Evolutionary conservation across 2,797 vertebrate species (phyloP).

Genomic region (Margarornis squamiger): DNA sequence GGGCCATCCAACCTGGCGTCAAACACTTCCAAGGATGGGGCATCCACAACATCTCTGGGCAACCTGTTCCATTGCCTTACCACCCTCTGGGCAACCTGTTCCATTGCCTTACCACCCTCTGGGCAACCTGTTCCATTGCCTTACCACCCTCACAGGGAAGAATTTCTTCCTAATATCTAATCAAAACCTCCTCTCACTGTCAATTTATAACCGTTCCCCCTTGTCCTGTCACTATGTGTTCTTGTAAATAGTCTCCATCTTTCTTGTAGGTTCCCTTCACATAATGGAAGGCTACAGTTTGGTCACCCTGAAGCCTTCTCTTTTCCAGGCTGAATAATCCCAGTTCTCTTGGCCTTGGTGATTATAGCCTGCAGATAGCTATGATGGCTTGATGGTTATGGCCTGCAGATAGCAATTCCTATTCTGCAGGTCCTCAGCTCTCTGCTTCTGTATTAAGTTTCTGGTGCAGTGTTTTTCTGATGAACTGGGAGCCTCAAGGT

Average conservation of each 20-base stretch:
- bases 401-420: background rate
- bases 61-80: background rate
- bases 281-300: background rate
- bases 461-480: background rate
- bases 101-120: background rate
- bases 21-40: background rate
- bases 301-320: background rate
- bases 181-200: background rate
- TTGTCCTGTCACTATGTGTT: background rate
- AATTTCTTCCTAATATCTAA: background rate
- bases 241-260: background rate
- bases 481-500: background rate
- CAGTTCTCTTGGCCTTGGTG: background rate
- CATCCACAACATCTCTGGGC: background rate
- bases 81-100: background rate
- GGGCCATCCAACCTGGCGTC: background rate
- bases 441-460: background rate
- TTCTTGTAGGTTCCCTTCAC: background rate
- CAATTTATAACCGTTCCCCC: background rate
- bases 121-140: background rate
- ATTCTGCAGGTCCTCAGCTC: background rate
- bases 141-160: background rate
- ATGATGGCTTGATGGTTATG: background rate
- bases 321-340: background rate
- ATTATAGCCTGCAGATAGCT: background rate